Evolutionary conservation across 2,888 invertebrate genomes (phyloP), one percentile per base, ranked within the genome.

Genomic region (Oxyteleia sp.): DNA sequence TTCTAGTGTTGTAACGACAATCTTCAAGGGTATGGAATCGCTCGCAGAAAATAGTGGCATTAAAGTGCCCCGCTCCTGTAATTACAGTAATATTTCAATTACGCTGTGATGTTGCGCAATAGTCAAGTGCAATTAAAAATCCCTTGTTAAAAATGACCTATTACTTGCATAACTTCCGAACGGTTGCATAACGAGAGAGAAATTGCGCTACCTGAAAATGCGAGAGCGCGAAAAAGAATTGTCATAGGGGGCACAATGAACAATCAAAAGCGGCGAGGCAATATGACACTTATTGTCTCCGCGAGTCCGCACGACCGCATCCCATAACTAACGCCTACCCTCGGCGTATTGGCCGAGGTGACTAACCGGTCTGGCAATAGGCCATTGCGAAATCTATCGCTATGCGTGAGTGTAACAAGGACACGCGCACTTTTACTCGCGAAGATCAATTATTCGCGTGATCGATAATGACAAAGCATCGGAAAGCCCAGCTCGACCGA

Each of bases 331-430:
- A 82, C 84, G 80, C 82, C 76, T 61, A 63, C 79, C 82, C 76
- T 45, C 35, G 75, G 78, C 84, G 74, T 66, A 51, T 49, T 78
- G 78, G n/a, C 38, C 86, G 89, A n/a, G 88, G 89, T 92, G 91
- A 91, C 91, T 91, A 91, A 92, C 88, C 78, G 85, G 89, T 88
- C 89, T 89, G 88, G 80, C 89, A 89, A 89, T 88, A 47, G 53
- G 11, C 87, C 82, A 85, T 92, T 92, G 89, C 87, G 87, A 90
- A 89, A 91, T 86, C 83, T 86, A 88, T 88, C 85, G 85, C 88
- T 75, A 41, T 72, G 86, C 86, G 85, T 84, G 84, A 86, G 85
- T 84, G 74, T 66, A 71, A 84, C 83, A 87, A 87, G 88, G 87
- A 87, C 87, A 85, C 87, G 75, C 38, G 82, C 88, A 88, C 89